Base-by-base conservation (phyloP, 2,797 vertebrate species). In the Tragelaphus oryx region DNA sequence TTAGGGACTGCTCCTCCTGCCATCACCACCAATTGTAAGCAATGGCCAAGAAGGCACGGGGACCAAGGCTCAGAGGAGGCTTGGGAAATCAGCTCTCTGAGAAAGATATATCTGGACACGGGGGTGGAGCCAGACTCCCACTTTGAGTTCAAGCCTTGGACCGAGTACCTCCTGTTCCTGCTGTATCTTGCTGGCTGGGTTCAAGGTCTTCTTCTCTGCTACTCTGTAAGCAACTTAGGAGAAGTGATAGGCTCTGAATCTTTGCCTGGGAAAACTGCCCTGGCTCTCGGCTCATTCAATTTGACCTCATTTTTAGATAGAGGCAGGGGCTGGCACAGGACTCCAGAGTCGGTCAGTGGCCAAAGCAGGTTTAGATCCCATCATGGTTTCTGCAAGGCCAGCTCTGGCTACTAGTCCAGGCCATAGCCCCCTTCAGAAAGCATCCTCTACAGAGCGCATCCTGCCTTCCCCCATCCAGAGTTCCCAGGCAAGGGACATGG, bases 181-280 rank as follows among this genome's bases (percentile, higher is more conserved):
- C 41, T 62, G 5, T 96, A 96, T 96, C 89, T 96, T 81, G 26
- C 76, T 86, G 80, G n/a, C 84, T 68, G 62, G 6, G 20, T 28
- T 17, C 0, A 1, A 2, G 2, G n/a, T 26, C 33, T 90, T 83
- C 75, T 75, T n/a, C 59, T 26, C 68, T 60, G 93, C 80, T 95
- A 80, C 89, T 95, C 11, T 97, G 85, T 94, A 89, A 96, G 75
- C 88, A 81, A 93, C 18, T 78, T 78, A 76, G 44, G n/a, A 89
- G 8, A 80, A 86, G 50, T 74, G 85, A 96, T 95, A 96, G 10
- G 1, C 50, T 80, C 89, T 24, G 10, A 59, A 52, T 7, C 5
- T 55, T 33, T 74, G 85, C 89, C 80, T 87, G 3, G 89, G 87
- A 89, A 71, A 94, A 81, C n/a, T 48, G 7, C 48, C 12, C n/a